phyloP scores from a whole-genome alignment of 2,888 invertebrate genomes.

The Uloborus plumipes region DNA sequence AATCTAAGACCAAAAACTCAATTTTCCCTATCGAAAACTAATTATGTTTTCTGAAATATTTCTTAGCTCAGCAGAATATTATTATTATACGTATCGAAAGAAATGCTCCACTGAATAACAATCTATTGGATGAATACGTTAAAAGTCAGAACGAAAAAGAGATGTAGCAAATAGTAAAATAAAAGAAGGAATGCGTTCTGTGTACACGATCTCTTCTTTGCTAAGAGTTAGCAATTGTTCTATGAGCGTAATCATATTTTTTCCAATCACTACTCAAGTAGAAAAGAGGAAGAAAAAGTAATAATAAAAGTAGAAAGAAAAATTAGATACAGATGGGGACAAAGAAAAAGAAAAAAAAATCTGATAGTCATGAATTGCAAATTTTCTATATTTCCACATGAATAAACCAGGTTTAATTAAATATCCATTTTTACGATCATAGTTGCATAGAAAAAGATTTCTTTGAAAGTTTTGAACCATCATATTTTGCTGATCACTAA shows the following conservation, averaged over 20 bases:
- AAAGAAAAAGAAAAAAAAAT: conserved; percentile 12
- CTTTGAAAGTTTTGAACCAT: neutral
- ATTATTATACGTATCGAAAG: conserved; percentile 46
- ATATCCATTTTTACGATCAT: conserved; percentile 49
- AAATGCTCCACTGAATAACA: conserved; percentile 4
- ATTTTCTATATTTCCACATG: conserved; percentile 52
- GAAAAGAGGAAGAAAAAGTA: conserved; percentile 39
- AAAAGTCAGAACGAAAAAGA: neutral
- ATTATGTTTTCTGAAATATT: conserved; percentile 43
- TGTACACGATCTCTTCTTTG: neutral
- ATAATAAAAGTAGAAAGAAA: conserved; percentile 23
- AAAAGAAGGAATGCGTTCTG: conserved; percentile 6
- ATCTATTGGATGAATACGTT: conserved; percentile 16
- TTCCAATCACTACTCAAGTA: conserved; percentile 34
- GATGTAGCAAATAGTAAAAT: conserved; percentile 15
- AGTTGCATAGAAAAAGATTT: conserved; percentile 20
- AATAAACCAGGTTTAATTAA: conserved; percentile 50
- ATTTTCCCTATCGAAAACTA: conserved; percentile 47
- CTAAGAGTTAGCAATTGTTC: conserved; percentile 4
- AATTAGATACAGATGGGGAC: conserved; percentile 12
- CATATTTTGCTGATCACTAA: conserved; percentile 25
- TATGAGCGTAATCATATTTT: conserved; percentile 37
- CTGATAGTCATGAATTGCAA: conserved; percentile 50
- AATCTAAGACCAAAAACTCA: neutral
- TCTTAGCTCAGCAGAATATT: conserved; percentile 26